Evolutionary conservation across 2,797 vertebrate genomes (phyloP).

Genomic region (Apodemus agrarius): DNA sequence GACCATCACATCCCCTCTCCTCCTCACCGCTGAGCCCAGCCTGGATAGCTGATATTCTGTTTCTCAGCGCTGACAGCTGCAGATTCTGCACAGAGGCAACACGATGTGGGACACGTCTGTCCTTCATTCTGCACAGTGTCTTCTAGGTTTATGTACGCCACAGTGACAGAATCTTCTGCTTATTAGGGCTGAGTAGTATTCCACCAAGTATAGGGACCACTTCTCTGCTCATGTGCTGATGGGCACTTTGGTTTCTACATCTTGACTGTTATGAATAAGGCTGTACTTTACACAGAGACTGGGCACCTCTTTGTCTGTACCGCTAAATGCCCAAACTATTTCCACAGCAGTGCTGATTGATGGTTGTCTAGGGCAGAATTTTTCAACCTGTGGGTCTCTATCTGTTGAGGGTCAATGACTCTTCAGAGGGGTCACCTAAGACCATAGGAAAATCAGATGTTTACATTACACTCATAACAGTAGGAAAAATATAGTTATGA

Average conservation of each 20-base stretch:
- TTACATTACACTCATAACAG: background rate
- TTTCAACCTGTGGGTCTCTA: background rate
- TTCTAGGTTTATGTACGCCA: background rate
- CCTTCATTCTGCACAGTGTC: no score
- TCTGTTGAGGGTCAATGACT: background rate
- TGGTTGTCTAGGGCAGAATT: background rate
- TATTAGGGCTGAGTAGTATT: background rate
- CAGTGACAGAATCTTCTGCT: background rate
- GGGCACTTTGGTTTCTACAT: background rate
- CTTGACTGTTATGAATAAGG: background rate
- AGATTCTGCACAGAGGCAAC: background rate
- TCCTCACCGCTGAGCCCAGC: background rate
- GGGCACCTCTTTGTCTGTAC: background rate
- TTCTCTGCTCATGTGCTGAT: no score
- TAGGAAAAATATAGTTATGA: background rate
- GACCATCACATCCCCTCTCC: background rate
- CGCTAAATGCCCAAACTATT: no score
- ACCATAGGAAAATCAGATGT: background rate
- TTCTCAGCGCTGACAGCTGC: background rate
- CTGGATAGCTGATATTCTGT: no score
- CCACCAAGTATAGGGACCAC: no score
- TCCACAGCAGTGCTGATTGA: background rate
- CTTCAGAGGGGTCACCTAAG: background rate
- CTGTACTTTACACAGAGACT: background rate
- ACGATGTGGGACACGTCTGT: no score